Evolutionary conservation across 1,140 invertebrate genomes (phyloP).

Genomic region (Chymomyza costata): DNA sequence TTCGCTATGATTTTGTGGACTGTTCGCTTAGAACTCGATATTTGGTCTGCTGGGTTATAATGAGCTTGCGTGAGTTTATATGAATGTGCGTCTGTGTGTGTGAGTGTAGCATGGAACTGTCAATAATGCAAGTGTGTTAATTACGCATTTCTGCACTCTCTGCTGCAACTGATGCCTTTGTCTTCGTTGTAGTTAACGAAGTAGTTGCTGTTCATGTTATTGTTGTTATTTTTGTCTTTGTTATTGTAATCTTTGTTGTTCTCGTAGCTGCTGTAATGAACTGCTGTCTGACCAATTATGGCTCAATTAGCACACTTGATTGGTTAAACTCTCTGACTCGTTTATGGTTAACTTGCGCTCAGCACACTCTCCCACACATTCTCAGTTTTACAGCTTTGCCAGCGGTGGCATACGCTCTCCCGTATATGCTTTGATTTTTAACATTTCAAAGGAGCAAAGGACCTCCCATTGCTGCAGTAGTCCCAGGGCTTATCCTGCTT

Average conservation of each 20-base stretch:
- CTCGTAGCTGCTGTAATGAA: slow-evolving; percentile 22
- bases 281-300: slow-evolving; percentile 67
- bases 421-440: slow-evolving; percentile 27
- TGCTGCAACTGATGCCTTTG: slow-evolving; percentile 7
- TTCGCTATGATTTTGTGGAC: too few species aligned
- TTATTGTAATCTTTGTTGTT: slow-evolving; percentile 12
- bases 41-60: too few species aligned
- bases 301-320: slow-evolving; percentile 71
- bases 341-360: slow-evolving; percentile 26
- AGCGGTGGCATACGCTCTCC: slow-evolving; percentile 10
- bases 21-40: too few species aligned
- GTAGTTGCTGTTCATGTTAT: slow-evolving; percentile 3
- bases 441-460: slow-evolving; percentile 44
- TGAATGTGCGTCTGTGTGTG: slow-evolving; percentile 16
- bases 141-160: slow-evolving; percentile 48
- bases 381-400: too few species aligned
- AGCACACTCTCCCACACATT: neutral
- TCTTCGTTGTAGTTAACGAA: too few species aligned
- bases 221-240: slow-evolving; percentile 1
- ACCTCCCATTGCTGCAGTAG: neutral
- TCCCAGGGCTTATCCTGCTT: neutral
- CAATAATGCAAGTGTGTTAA: slow-evolving; percentile 54
- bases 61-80: neutral
- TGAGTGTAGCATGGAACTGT: slow-evolving; percentile 23
- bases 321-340: slow-evolving; percentile 47